Evolutionary conservation across 2,888 invertebrate genomes (phyloP).

Genomic region (Scrobipalpa costella): DNA sequence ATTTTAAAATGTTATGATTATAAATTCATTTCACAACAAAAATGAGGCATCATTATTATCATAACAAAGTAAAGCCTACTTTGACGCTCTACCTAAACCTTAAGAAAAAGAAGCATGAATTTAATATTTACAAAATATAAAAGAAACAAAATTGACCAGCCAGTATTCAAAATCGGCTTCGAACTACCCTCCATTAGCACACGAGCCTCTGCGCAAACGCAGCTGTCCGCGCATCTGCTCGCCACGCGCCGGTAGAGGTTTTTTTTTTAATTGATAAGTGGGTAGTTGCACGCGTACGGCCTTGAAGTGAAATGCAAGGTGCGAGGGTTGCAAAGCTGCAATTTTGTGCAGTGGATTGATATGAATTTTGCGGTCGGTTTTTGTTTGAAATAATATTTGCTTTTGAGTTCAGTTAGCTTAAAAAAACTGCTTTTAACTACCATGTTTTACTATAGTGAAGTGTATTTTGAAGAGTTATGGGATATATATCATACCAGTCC

Average conservation of each 20-base stretch:
- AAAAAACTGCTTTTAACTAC: not conserved
- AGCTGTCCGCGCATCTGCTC: slow-evolving; percentile 48
- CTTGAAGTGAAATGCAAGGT: slow-evolving; percentile 38
- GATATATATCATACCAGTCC: no score
- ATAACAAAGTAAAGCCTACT: no score
- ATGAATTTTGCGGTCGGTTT: not conserved
- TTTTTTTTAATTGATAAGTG: slow-evolving; percentile 23
- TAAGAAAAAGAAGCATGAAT: no score
- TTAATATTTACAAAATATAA: not conserved
- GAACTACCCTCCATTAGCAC: slow-evolving; percentile 3
- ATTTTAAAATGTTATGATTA: no score
- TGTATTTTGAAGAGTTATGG: no score
- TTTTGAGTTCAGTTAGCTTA: not conserved
- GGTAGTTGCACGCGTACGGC: slow-evolving; percentile 24
- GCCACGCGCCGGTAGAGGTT: slow-evolving; percentile 29
- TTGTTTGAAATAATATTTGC: not conserved
- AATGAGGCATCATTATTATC: no score
- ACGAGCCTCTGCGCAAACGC: slow-evolving; percentile 35
- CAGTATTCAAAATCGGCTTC: not conserved
- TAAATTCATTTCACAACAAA: no score
- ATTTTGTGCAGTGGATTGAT: not conserved
- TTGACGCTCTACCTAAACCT: no score
- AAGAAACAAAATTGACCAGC: slow-evolving; percentile 2
- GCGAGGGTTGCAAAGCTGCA: slow-evolving; percentile 26
- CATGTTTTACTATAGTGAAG: no score